A percentile compares a stretch with the other conserved stretches of the same genome.
Evolutionary conservation across 2,888 invertebrate species (phyloP).

Genomic region (Hylaea fasciaria): DNA sequence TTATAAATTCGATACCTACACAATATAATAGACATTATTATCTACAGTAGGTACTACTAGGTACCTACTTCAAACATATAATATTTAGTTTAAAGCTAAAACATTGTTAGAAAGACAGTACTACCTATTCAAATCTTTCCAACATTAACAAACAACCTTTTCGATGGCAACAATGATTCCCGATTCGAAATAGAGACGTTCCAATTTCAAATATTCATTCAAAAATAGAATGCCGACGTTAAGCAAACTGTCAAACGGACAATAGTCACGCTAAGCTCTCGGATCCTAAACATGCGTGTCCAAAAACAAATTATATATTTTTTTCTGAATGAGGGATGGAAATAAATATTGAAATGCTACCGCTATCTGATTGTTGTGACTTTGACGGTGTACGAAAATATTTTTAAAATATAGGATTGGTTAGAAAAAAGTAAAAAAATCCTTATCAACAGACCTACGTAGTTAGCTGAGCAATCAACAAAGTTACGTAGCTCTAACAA

Average conservation of each 20-base stretch:
- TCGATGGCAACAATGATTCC: constrained; percentile 37
- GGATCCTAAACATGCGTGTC: constrained; percentile 63
- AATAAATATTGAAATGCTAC: constrained; percentile 57
- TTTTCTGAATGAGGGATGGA: constrained; percentile 49
- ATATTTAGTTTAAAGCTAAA: neutral
- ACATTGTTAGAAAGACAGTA: neutral
- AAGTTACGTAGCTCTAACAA: too few relatives aligned
- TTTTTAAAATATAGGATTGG: constrained; percentile 26
- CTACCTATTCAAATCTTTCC: constrained; percentile 1
- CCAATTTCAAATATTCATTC: constrained; percentile 64
- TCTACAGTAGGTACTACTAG: too few relatives aligned
- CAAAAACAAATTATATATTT: constrained; percentile 63
- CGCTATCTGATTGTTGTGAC: constrained; percentile 44
- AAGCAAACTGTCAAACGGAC: constrained; percentile 71
- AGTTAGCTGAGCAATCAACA: too few relatives aligned
- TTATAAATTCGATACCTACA: too few relatives aligned
- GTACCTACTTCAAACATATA: neutral
- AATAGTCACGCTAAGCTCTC: constrained; percentile 59
- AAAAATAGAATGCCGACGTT: constrained; percentile 61
- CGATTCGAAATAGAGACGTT: constrained; percentile 63
- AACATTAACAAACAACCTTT: constrained; percentile 20
- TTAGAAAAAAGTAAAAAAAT: too few relatives aligned
- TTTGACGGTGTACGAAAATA: constrained; percentile 43
- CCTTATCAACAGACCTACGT: too few relatives aligned
- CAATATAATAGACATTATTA: too few relatives aligned